phyloP scores from a whole-genome alignment of 2,888 invertebrate genomes.

The Gnatocerus cornutus region DNA sequence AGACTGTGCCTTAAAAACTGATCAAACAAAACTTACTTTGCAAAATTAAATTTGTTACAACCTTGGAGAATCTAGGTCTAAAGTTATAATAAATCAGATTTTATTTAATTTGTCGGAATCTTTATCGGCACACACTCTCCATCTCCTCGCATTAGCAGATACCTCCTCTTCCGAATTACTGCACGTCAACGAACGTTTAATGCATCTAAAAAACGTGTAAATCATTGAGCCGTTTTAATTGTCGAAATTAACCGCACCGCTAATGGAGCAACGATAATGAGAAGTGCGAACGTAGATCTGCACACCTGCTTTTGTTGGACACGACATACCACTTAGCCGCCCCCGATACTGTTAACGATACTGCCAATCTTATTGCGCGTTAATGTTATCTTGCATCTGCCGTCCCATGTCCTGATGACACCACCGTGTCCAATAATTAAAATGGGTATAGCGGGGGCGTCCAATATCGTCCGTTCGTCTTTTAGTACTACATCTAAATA shows the following conservation, averaged over 20 bases:
- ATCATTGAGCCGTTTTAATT: constrained; percentile 37
- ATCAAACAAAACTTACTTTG: too few species aligned
- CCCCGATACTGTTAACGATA: constrained; percentile 58
- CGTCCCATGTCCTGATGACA: constrained; percentile 38
- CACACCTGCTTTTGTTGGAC: constrained; percentile 58
- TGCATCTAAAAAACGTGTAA: constrained; percentile 28
- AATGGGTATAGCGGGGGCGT: constrained; percentile 30
- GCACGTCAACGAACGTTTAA: constrained; percentile 15
- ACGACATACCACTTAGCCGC: constrained; percentile 64
- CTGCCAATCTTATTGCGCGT: constrained; percentile 42
- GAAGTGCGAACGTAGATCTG: constrained; percentile 22
- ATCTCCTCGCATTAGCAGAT: background rate
- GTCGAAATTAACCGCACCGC: constrained; percentile 37
- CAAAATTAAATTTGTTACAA: too few species aligned
- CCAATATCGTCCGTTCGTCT: constrained; percentile 28
- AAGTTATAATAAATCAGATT: too few species aligned
- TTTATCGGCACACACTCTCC: background rate
- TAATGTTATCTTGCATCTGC: constrained; percentile 42
- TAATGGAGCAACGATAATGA: constrained; percentile 38
- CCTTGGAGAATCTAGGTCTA: too few species aligned
- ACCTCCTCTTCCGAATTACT: constrained; percentile 4
- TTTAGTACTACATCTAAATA: constrained; percentile 38
- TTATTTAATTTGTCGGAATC: constrained; percentile 8
- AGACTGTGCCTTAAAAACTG: too few species aligned
- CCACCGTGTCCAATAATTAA: constrained; percentile 38